A percentile compares a stretch with the other conserved stretches of the same genome.
phyloP scores from a whole-genome alignment of 2,113 vertebrate species.

The Cynocephalus volans region DNA sequence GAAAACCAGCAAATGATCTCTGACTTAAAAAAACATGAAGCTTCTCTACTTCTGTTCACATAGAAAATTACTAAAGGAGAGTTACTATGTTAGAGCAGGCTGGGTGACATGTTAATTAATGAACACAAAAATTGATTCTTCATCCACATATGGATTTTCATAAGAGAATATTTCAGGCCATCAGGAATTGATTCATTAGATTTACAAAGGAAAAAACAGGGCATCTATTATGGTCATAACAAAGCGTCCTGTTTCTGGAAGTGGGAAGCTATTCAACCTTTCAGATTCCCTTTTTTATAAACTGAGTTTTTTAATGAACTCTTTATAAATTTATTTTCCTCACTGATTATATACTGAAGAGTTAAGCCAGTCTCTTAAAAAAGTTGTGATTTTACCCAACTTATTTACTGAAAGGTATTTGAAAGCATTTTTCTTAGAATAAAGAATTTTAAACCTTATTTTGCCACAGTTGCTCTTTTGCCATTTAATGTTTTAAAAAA shows the following conservation, averaged over 20 bases:
- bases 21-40: background rate
- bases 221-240: background rate
- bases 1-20: background rate
- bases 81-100: background rate
- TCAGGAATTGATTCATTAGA: background rate
- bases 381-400: background rate
- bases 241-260: background rate
- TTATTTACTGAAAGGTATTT: background rate
- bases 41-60: background rate
- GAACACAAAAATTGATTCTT: background rate
- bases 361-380: background rate
- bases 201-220: background rate
- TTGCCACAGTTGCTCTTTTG: background rate
- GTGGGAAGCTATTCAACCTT: background rate
- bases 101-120: background rate
- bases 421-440: background rate
- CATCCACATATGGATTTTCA: conserved; percentile 48
- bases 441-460: conserved; percentile 23
- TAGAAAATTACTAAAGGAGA: background rate
- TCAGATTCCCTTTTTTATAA: background rate
- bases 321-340: background rate
- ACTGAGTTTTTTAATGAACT: background rate
- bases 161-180: background rate
- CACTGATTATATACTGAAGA: background rate
- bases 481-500: conserved; percentile 32